phyloP scores from a whole-genome alignment of 2,113 vertebrate species.

The Balaenoptera acutorostrata region DNA sequence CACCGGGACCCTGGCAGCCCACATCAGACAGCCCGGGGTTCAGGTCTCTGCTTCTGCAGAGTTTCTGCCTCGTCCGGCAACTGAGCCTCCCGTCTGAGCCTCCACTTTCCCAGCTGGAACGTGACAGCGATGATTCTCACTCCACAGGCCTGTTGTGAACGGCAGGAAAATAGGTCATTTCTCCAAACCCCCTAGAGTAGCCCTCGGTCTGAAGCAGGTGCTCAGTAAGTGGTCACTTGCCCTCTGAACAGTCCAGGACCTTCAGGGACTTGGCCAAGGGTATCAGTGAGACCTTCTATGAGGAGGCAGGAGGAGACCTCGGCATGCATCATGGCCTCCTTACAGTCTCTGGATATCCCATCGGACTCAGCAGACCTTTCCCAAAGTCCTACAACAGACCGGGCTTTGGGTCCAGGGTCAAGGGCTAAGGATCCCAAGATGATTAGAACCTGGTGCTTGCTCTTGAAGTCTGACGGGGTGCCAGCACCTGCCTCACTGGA shows the following conservation, averaged over 20 bases:
- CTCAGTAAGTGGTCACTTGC: too few relatives aligned
- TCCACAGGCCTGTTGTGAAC: background rate
- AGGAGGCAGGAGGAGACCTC: background rate
- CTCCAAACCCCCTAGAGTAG: rapidly evolving
- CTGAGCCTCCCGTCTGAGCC: background rate
- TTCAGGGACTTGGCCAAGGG: background rate
- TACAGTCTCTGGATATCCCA: too few relatives aligned
- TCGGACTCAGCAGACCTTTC: background rate
- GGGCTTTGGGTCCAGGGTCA: background rate
- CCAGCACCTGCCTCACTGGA: background rate
- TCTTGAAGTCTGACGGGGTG: background rate
- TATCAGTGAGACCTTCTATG: background rate
- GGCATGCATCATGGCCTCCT: rapidly evolving
- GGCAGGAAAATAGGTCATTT: rapidly evolving
- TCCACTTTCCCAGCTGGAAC: rapidly evolving
- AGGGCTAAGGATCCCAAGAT: background rate
- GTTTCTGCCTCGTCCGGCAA: too few relatives aligned
- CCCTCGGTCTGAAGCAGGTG: background rate
- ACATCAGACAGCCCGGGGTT: background rate
- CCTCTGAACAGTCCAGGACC: background rate
- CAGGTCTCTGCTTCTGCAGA: background rate
- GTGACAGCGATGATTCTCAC: rapidly evolving
- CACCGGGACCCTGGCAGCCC: background rate
- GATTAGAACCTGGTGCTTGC: background rate
- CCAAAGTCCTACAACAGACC: rapidly evolving